Evolutionary conservation across 2,888 invertebrate species (phyloP), one percentile per base, ranked within the genome.

Genomic region (Drosophila kambysellisi): DNA sequence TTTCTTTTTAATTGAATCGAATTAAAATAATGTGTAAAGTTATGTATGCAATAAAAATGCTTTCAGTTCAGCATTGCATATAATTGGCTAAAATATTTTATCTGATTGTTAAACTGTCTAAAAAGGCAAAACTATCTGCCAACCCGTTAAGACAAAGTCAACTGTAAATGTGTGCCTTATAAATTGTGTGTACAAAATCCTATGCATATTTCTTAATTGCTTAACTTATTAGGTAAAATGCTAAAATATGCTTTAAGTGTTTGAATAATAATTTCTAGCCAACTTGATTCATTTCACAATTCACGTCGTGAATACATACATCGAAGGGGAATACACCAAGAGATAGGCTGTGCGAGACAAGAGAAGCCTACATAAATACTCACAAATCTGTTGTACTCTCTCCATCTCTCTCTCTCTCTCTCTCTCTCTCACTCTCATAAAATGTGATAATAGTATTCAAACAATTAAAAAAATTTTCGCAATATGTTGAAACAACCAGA

Each of bases 401-500:
- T 39, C 32, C 41, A 51, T 48, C 58, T 29, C 29, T 53, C 50
- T 25, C 29, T n/a, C 52, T 41, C 39, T 46, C 50, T 61, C 53
- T 35, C 70, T 54, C 66, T 41, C 41, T 51, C 46, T 58, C 53
- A 46, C 70, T 54, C 69, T 71, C 71, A 63, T 63, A 66, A 66
- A 86, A 83, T 89, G 87, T 87, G 88, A 89, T 89, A 85, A 89
- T 89, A 87, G 88, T 84, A 87, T 75, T 79, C 80, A 89, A 86
- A 87, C 88, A 85, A 88, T 85, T 85, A 86, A 85, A 85, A 85
- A 76, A 87, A 89, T 82, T 85, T 85, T 85, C 82, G 89, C 87
- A 79, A 87, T 83, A 81, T 84, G 87, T 75, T 86, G 72, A 83
- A 85, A 89, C 75, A 88, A 79, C 69, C 66, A 67, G 69, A 75